A percentile compares a stretch with the other conserved stretches of the same genome.
Conservation (phyloP, 2,113 vertebrate species). For the Aegotheles bennettii region DNA sequence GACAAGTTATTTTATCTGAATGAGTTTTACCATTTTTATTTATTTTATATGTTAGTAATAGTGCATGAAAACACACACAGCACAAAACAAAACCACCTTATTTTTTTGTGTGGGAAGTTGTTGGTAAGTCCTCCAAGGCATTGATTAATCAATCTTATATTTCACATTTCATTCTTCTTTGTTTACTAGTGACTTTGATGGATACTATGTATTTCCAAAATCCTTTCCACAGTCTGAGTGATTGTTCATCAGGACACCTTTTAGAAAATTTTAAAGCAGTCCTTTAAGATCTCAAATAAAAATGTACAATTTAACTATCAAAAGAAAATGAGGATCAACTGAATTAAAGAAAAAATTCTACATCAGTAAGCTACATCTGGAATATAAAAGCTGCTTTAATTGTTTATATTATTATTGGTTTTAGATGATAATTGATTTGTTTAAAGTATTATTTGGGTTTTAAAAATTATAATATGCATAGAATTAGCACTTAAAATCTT, state of each 20-base stretch:
- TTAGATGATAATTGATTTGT: neutral
- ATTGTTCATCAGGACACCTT: neutral
- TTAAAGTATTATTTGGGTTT: neutral
- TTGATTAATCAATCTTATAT: neutral
- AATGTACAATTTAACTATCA: neutral
- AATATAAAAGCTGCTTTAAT: neutral
- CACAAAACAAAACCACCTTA: neutral
- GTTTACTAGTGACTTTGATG: constrained; percentile 30
- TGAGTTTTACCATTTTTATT: neutral
- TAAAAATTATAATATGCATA: neutral
- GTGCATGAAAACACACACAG: neutral
- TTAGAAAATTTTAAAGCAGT: neutral
- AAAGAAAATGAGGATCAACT: neutral
- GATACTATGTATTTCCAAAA: constrained; percentile 15
- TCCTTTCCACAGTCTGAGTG: neutral
- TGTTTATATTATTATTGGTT: neutral
- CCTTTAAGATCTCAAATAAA: neutral
- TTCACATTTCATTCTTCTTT: constrained; percentile 34
- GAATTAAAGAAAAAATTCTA: neutral
- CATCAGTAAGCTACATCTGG: neutral
- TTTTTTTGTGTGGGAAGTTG: neutral
- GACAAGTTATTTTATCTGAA: neutral
- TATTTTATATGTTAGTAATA: neutral
- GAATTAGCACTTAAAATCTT: neutral
- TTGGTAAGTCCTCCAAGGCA: neutral